These are phyloP conservation scores for Gryllus longicercus DNA, from an alignment of 2,888 invertebrate genomes.

Conservation along the genomic window DNA sequence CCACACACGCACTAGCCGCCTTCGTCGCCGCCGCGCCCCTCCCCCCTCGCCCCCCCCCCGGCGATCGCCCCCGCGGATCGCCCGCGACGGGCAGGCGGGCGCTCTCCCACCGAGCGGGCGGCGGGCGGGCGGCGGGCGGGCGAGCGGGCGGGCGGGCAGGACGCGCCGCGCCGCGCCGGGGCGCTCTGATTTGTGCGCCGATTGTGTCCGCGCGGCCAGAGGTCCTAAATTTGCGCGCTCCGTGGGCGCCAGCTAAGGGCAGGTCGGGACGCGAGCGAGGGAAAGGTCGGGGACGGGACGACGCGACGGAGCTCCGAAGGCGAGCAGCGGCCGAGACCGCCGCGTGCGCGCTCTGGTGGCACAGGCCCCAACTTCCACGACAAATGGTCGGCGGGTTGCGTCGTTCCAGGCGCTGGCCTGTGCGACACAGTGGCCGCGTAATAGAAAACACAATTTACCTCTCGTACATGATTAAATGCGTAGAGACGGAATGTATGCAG, in stretches of 20 bases:
- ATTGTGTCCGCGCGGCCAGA: not conserved
- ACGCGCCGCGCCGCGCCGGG: not conserved
- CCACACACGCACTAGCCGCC: not conserved
- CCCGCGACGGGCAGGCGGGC: no score
- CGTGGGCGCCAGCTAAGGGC: not conserved
- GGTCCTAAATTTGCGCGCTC: not conserved
- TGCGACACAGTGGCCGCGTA: no score
- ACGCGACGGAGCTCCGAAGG: not conserved
- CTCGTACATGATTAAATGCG: no score
- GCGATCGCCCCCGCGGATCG: no score
- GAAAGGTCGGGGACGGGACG: not conserved
- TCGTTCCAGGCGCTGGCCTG: no score
- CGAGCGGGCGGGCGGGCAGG: not conserved
- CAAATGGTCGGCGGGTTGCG: no score
- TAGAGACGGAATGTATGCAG: no score
- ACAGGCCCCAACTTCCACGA: not conserved
- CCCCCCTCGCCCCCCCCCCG: no score
- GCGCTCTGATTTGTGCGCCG: not conserved
- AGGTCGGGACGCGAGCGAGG: not conserved
- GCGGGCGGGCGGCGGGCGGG: not conserved
- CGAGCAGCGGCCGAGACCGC: not conserved
- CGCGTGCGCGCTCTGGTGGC: not conserved
- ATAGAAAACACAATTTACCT: no score
- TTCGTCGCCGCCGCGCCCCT: no score
- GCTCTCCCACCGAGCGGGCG: no score